Evolutionary conservation across 37 sponge, comb jelly and placozoan species (phyloP).

Genomic region (Hormiphora californensis): DNA sequence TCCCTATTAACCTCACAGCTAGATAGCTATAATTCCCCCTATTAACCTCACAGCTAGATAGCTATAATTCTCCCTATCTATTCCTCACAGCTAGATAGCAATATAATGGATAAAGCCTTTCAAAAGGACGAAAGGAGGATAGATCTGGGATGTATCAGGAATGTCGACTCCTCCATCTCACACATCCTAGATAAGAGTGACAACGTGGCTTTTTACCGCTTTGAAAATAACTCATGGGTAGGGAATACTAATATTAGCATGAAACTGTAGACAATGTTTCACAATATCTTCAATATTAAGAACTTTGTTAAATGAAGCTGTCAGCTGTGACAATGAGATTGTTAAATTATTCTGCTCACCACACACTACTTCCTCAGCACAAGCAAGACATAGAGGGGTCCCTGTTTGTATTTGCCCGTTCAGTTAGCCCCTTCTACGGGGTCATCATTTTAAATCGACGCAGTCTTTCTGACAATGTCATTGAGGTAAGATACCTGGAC

Average conservation of each 20-base stretch:
- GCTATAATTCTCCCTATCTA: too few species aligned
- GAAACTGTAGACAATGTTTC: not conserved
- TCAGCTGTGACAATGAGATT: not conserved
- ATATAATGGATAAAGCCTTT: slow-evolving; percentile 29
- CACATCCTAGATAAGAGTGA: slow-evolving; percentile 30
- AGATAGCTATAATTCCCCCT: too few species aligned
- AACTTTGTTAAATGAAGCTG: not conserved
- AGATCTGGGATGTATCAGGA: slow-evolving; percentile 2
- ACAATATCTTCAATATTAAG: not conserved
- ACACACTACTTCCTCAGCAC: slow-evolving; percentile 6
- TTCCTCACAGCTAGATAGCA: too few species aligned
- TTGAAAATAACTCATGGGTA: slow-evolving; percentile 42
- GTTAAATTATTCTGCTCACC: not conserved
- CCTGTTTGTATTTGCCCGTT: slow-evolving; percentile 21
- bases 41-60: too few species aligned
- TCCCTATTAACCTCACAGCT: too few species aligned
- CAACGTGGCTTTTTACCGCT: slow-evolving; percentile 35
- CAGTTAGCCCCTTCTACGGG: slow-evolving; percentile 20
- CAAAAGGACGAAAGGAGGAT: slow-evolving; percentile 43
- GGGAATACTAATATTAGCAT: not conserved
- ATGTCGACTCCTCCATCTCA: not conserved
- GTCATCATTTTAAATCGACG: slow-evolving; percentile 18
- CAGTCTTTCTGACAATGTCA: slow-evolving; percentile 42
- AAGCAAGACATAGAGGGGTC: slow-evolving; percentile 35
- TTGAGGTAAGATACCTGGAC: slow-evolving; percentile 28